Conservation (phyloP, 2,113 vertebrate species). For the Actenoides hombroni region DNA sequence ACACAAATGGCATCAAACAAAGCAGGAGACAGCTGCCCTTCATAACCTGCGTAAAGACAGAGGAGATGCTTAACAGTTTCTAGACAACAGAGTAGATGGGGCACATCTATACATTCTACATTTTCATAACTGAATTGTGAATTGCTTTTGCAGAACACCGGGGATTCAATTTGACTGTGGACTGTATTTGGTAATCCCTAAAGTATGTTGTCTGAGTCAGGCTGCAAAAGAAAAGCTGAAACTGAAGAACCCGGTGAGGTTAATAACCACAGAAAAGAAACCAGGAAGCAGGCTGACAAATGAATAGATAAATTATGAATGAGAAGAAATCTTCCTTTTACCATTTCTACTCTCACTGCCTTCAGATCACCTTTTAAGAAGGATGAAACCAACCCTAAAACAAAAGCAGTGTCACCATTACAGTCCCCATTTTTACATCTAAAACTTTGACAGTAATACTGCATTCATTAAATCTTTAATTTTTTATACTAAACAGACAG, state of each 20-base stretch:
- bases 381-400: background rate
- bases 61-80: background rate
- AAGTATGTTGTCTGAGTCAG: background rate
- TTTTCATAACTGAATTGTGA: background rate
- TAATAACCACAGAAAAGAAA: background rate
- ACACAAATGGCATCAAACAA: background rate
- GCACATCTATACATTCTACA: background rate
- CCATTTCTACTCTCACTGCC: background rate
- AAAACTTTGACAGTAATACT: background rate
- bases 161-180: background rate
- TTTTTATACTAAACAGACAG: background rate
- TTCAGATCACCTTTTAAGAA: background rate
- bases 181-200: background rate
- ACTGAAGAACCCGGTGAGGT: background rate
- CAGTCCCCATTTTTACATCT: background rate
- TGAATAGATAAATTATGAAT: background rate
- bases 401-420: background rate
- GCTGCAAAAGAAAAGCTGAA: background rate
- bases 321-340: background rate
- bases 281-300: background rate
- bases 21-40: background rate
- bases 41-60: fast-evolving
- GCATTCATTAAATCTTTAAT: background rate
- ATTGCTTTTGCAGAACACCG: background rate
- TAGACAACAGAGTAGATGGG: background rate